phyloP scores from a whole-genome alignment of 2,113 vertebrate species.

The Lepus europaeus region DNA sequence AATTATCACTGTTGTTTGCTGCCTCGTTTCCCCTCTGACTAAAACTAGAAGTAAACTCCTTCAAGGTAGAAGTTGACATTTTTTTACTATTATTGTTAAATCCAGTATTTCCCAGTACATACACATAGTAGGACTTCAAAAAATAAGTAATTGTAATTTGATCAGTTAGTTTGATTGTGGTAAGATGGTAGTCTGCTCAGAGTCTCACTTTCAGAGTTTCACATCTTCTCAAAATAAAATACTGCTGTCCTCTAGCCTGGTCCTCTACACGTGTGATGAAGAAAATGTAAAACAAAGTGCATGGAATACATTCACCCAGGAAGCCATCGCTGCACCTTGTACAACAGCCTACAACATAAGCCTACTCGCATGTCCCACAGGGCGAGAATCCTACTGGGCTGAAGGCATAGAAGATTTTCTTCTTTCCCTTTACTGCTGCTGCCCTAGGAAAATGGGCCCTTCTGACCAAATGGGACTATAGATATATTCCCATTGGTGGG shows the following conservation, averaged over 20 bases:
- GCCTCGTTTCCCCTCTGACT: neutral
- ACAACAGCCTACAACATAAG: neutral
- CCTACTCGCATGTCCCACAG: neutral
- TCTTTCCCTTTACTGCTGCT: neutral
- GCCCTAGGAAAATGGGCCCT: neutral
- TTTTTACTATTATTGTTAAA: neutral
- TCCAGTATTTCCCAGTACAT: neutral
- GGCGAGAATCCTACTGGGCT: rapidly evolving
- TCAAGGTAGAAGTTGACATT: neutral
- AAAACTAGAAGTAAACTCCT: neutral
- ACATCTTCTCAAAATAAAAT: constrained; percentile 9
- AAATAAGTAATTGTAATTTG: neutral
- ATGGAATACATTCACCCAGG: neutral
- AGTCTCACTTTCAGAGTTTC: neutral
- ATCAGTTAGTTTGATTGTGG: neutral
- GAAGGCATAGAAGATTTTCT: neutral
- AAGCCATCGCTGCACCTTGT: neutral
- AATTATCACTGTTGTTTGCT: neutral
- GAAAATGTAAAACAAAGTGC: neutral
- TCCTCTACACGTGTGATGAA: neutral
- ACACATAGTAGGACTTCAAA: neutral
- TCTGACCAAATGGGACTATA: neutral
- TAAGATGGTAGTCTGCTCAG: neutral
- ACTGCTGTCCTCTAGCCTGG: neutral
- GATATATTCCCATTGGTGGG: neutral